Conservation (phyloP, 2,113 vertebrate genomes). For the Tauraco erythrolophus region DNA sequence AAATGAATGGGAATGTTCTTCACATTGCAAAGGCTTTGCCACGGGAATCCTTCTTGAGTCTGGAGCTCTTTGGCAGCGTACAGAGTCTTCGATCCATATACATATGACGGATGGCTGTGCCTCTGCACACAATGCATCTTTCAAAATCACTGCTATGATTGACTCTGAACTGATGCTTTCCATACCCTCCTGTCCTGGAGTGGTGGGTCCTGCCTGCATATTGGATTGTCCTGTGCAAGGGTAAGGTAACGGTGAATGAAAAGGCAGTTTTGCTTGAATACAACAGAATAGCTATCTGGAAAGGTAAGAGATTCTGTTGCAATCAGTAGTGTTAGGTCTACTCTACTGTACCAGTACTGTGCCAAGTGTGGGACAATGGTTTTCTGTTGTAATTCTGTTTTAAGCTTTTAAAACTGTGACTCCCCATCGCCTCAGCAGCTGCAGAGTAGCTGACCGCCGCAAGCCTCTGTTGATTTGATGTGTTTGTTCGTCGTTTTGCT, state of each 20-base stretch:
- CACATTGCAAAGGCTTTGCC: not conserved
- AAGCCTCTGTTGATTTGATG: accelerated
- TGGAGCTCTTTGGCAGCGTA: not conserved
- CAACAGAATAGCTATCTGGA: not conserved
- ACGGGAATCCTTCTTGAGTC: not conserved
- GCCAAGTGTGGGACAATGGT: too few species aligned
- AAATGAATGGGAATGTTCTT: constrained; percentile 27
- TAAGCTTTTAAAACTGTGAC: not conserved
- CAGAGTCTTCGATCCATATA: not conserved
- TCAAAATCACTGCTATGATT: not conserved
- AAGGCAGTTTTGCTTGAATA: not conserved
- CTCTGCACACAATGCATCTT: not conserved
- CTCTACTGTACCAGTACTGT: too few species aligned
- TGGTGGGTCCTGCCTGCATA: not conserved
- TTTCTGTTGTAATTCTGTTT: not conserved
- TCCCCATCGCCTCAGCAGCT: not conserved
- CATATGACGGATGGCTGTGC: not conserved
- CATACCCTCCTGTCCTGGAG: accelerated
- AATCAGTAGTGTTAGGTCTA: not conserved
- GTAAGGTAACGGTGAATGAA: not conserved
- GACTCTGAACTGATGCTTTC: not conserved
- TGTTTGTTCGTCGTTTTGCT: not conserved
- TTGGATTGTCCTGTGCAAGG: not conserved
- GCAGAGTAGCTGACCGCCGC: not conserved
- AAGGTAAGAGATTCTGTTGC: not conserved